Conservation (phyloP, 1,140 invertebrate species). For the Drosophila malerkotliana region DNA sequence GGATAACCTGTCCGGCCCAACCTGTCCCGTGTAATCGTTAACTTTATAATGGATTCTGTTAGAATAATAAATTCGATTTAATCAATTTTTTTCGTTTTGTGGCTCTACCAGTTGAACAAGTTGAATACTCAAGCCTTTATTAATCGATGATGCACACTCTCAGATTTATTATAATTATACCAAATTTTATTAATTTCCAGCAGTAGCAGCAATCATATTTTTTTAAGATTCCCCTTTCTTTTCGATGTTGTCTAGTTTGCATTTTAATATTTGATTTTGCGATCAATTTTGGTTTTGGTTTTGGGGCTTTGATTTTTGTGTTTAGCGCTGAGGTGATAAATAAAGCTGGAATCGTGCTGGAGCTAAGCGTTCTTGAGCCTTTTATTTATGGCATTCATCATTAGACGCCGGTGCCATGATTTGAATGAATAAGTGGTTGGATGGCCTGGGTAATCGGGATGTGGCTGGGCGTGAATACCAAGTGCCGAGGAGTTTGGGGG, state of each 20-base stretch:
- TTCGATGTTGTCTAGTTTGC: conserved; percentile 24
- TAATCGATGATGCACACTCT: conserved; percentile 44
- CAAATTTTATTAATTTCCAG: conserved; percentile 27
- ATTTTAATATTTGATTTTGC: conserved; percentile 13
- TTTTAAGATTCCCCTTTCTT: conserved; percentile 6
- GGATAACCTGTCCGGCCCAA: conserved; percentile 35
- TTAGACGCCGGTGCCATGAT: conserved; percentile 59
- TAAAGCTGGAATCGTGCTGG: conserved; percentile 33
- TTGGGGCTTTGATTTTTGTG: conserved; percentile 17
- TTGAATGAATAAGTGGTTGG: conserved; percentile 61
- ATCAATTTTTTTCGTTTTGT: conserved; percentile 19
- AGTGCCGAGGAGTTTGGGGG: conserved; percentile 13
- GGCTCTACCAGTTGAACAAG: conserved; percentile 38
- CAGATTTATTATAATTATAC: conserved; percentile 15
- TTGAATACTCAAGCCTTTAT: conserved; percentile 19
- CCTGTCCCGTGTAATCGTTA: conserved; percentile 50
- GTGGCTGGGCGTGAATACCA: conserved; percentile 35
- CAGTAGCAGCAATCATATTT: not conserved
- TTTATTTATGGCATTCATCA: conserved; percentile 66
- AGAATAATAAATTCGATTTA: conserved; percentile 48
- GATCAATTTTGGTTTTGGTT: conserved; percentile 9
- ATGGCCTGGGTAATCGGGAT: conserved; percentile 28
- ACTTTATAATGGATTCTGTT: conserved; percentile 45
- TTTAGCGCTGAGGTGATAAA: conserved; percentile 42
- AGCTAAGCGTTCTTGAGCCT: conserved; percentile 35